A percentile compares a stretch with the other conserved stretches of the same genome.
Conservation (phyloP, 2,113 vertebrate species). For the Carassius carassius region DNA sequence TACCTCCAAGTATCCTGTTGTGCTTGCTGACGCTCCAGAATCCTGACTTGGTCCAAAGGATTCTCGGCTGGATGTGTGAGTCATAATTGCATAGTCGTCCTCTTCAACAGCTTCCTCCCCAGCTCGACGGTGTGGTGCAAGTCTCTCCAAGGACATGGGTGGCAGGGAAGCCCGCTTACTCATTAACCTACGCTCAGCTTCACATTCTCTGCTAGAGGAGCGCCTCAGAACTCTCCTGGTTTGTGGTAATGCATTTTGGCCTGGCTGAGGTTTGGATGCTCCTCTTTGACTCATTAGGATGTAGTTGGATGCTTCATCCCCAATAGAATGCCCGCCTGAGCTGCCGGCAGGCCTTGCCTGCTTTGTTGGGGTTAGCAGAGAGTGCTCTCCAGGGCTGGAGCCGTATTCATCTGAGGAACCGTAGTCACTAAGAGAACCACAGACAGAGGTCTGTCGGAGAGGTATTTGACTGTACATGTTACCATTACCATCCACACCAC, state of each 20-base stretch:
- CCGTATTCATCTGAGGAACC: conserved; percentile 83
- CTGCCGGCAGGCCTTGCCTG: conserved; percentile 68
- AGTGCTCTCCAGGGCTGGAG: conserved; percentile 76
- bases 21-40: conserved; percentile 52
- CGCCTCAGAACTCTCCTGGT: conserved; percentile 72
- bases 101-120: conserved; percentile 67
- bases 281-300: conserved; percentile 75
- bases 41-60: conserved; percentile 67
- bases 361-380: conserved; percentile 63
- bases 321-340: conserved; percentile 62
- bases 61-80: conserved; percentile 70
- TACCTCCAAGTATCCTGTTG: conserved; percentile 72
- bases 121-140: conserved; percentile 61
- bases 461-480: conserved; percentile 66
- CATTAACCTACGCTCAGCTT: conserved; percentile 70
- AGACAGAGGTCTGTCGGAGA: conserved; percentile 68
- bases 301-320: conserved; percentile 74
- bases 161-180: conserved; percentile 77
- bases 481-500: conserved; percentile 52
- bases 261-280: conserved; percentile 60
- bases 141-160: conserved; percentile 76
- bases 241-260: conserved; percentile 64
- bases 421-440: conserved; percentile 78
- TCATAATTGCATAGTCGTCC: conserved; percentile 70
- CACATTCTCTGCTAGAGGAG: conserved; percentile 73